These are phyloP conservation scores for Notodonta ziczac DNA, from an alignment of 2,888 invertebrate species.

Conservation along the genomic window DNA sequence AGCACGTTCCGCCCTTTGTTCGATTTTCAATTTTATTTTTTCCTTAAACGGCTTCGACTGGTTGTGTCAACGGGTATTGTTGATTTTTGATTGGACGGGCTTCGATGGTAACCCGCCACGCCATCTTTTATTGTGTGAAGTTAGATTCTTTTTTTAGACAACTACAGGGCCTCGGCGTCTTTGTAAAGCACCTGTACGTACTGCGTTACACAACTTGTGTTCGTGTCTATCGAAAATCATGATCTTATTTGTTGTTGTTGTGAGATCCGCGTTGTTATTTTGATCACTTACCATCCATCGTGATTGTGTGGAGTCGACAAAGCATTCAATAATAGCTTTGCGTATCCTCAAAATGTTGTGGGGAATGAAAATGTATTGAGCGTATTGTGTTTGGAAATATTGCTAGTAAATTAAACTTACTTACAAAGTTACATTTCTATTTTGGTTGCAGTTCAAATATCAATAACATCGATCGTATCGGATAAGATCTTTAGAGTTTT, in stretches of 20 bases:
- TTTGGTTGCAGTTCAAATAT: too few species aligned
- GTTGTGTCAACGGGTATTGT: constrained; percentile 65
- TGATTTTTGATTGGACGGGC: constrained; percentile 59
- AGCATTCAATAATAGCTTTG: background rate
- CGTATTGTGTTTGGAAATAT: too few species aligned
- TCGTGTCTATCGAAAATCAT: constrained; percentile 41
- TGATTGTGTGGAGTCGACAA: constrained; percentile 8
- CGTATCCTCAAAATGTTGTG: too few species aligned
- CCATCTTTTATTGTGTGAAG: constrained; percentile 55
- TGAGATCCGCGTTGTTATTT: constrained; percentile 48
- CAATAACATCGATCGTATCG: too few species aligned
- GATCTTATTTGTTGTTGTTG: constrained; percentile 49
- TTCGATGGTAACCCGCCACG: constrained; percentile 39
- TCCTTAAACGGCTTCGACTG: constrained; percentile 51
- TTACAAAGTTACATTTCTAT: too few species aligned
- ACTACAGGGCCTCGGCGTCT: constrained; percentile 36
- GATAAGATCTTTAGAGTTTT: too few species aligned
- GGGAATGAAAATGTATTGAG: background rate
- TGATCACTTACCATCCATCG: constrained; percentile 34
- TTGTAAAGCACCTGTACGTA: constrained; percentile 33
- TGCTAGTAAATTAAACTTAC: too few species aligned
- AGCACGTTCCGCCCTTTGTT: constrained; percentile 74
- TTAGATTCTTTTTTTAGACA: constrained; percentile 33
- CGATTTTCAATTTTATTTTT: constrained; percentile 52
- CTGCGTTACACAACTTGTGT: constrained; percentile 52